Base-by-base conservation (phyloP, 2,888 invertebrate species). In the Autographa gamma region DNA sequence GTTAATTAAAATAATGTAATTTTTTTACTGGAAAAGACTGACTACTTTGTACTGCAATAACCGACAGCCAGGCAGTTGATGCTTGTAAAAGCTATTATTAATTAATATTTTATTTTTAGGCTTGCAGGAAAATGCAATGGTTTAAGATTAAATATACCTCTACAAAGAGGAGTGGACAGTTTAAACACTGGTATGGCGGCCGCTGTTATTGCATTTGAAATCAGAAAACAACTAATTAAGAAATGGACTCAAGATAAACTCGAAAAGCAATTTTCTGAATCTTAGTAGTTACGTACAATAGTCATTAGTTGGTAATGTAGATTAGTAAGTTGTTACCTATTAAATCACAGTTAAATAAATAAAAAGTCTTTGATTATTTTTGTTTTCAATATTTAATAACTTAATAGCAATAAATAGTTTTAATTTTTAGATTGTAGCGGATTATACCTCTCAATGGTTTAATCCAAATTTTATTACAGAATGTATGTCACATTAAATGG, bases 131-230 rank as follows among this genome's bases (percentile, higher is more conserved):
- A 92, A 43, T 93, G 91, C 72, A 95, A 96, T 67, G 97, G 97
- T 13, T 89, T 96, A 38, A 96, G 97, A 79, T 88, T 99, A 41
- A 97, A 98, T 90, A 97, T 99, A 79, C 99, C 99, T 0, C 92
- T 99, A 84, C 96, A 96, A 71, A 96, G 96, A 86, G 96, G 97
- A 8, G 96, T 98, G 0, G 98, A 99, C 62, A 99, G 99, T 90
- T 95, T 99, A 65, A 99, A 99, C 91, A 97, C 97, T 3, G 97
- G 97, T 8, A 97, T 98, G 88, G 98, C 99, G 0, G 95, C 98
- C 25, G 98, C 98, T 18, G 96, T 99, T 54, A 96, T 99, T 82
- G 96, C 97, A 32, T 99, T 98, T 93, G 99, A 99, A 96, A 97
- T 98, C 62, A 96, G 96, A 85, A 96, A 97, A 83, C 98, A 98